A percentile compares a stretch with the other conserved stretches of the same genome.
These are phyloP conservation scores for Diabrotica undecimpunctata DNA, from an alignment of 1,140 invertebrate species.

Conservation along the genomic window DNA sequence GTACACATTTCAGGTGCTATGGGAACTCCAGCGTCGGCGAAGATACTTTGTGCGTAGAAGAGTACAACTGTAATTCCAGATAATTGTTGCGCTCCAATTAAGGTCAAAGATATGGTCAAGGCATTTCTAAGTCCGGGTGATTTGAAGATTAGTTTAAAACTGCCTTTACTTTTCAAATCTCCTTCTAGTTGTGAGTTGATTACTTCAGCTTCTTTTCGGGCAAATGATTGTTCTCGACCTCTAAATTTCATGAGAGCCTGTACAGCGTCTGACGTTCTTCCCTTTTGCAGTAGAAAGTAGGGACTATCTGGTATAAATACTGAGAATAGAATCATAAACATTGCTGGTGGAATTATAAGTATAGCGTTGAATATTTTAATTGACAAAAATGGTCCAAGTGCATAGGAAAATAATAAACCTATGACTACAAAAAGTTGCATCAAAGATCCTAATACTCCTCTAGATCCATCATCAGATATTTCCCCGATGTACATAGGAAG, in stretches of 20 bases:
- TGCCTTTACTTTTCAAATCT: slow-evolving; percentile 13
- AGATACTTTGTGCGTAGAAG: slow-evolving; percentile 74
- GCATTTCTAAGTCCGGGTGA: slow-evolving; percentile 58
- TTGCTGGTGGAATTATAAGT: slow-evolving; percentile 48
- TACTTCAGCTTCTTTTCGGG: slow-evolving; percentile 59
- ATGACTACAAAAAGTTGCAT: slow-evolving; percentile 28
- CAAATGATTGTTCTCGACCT: slow-evolving; percentile 52
- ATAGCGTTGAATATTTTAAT: slow-evolving; percentile 50
- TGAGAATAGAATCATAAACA: slow-evolving; percentile 53
- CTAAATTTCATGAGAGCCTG: slow-evolving; percentile 62
- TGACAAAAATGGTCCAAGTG: slow-evolving; percentile 31
- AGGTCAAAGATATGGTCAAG: slow-evolving; percentile 62
- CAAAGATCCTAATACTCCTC: slow-evolving; percentile 50
- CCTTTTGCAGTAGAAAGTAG: slow-evolving; percentile 60
- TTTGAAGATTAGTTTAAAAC: slow-evolving; percentile 42
- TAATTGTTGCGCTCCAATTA: slow-evolving; percentile 71
- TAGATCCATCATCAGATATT: slow-evolving; percentile 61
- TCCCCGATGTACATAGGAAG: slow-evolving; percentile 64
- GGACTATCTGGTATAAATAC: slow-evolving; percentile 68
- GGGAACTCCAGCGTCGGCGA: slow-evolving; percentile 56
- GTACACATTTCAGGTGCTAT: slow-evolving; percentile 56
- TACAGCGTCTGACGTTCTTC: slow-evolving; percentile 57
- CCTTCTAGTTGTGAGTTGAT: slow-evolving; percentile 25
- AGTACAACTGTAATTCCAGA: slow-evolving; percentile 78
- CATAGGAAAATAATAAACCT: slow-evolving; percentile 33